These are phyloP conservation scores for Clunio marinus DNA, from an alignment of 2,888 invertebrate genomes.

Conservation along the genomic window DNA sequence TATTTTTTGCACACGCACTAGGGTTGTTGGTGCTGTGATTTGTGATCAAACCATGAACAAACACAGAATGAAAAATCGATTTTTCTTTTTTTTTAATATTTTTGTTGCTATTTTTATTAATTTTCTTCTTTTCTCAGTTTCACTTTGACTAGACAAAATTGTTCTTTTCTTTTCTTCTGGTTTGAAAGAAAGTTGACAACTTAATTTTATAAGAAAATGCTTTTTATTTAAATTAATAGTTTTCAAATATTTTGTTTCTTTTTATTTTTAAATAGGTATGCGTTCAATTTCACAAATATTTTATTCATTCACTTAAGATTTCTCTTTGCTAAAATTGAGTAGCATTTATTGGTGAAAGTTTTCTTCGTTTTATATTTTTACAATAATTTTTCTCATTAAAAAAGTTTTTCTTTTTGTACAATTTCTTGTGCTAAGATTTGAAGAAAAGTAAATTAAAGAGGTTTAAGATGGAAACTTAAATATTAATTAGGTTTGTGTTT, in stretches of 20 bases:
- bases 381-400: background rate
- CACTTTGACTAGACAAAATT: slow-evolving; percentile 35
- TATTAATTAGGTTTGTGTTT: background rate
- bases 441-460: too few relatives aligned
- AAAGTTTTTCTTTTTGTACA: background rate
- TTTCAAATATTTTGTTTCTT: background rate
- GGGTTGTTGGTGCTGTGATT: background rate
- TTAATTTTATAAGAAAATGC: background rate
- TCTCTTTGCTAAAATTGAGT: background rate
- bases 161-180: background rate
- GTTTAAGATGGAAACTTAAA: too few relatives aligned
- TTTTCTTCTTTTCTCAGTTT: slow-evolving; percentile 19
- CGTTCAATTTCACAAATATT: slow-evolving; percentile 11
- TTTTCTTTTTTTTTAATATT: background rate
- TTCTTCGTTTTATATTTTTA: background rate
- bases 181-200: slow-evolving; percentile 1
- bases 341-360: background rate
- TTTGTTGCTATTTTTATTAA: background rate
- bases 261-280: background rate
- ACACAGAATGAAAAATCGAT: background rate
- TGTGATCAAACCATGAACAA: background rate
- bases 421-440: slow-evolving; percentile 15
- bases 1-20: background rate
- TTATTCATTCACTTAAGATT: background rate
- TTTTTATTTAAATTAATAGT: background rate